These are phyloP conservation scores for Monomorium pharaonis DNA, from an alignment of 1,140 invertebrate genomes.

Conservation along the genomic window DNA sequence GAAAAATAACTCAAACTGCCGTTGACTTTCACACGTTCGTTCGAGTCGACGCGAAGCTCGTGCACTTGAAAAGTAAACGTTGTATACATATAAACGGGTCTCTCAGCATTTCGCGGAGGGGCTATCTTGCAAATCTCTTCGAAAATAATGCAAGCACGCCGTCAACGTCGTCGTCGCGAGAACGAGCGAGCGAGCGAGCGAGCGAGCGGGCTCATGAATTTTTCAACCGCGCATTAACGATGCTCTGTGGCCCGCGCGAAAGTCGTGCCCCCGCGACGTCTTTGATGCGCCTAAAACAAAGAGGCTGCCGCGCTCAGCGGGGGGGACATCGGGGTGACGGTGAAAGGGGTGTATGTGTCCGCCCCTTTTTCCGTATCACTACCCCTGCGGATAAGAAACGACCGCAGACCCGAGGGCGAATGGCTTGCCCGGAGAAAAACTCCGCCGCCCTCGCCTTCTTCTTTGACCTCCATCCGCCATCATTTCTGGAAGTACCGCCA, in stretches of 20 bases:
- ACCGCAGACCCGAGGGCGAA: constrained; percentile 43
- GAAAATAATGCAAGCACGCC: constrained; percentile 16
- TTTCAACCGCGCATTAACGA: constrained; percentile 51
- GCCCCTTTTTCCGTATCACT: constrained; percentile 15
- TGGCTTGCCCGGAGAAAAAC: constrained; percentile 41
- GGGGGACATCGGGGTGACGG: neutral
- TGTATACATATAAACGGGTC: neutral
- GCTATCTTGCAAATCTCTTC: constrained; percentile 33
- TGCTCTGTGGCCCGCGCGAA: constrained; percentile 20
- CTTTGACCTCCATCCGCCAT: constrained; percentile 60
- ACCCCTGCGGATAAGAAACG: constrained; percentile 22
- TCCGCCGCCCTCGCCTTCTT: neutral
- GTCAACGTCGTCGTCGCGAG: constrained; percentile 22
- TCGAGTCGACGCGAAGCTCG: neutral
- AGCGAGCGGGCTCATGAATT: constrained; percentile 35
- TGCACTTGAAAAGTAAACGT: neutral
- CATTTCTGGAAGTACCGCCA: constrained; percentile 65
- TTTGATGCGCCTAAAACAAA: constrained; percentile 45
- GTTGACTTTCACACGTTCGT: neutral
- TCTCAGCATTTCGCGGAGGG: neutral
- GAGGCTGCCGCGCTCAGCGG: neutral
- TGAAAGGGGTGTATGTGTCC: neutral
- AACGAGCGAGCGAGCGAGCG: neutral
- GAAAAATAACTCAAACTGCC: neutral
- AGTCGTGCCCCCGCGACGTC: constrained; percentile 9